Conservation (phyloP, 2,888 invertebrate species). For the Ectemnius continuus region DNA sequence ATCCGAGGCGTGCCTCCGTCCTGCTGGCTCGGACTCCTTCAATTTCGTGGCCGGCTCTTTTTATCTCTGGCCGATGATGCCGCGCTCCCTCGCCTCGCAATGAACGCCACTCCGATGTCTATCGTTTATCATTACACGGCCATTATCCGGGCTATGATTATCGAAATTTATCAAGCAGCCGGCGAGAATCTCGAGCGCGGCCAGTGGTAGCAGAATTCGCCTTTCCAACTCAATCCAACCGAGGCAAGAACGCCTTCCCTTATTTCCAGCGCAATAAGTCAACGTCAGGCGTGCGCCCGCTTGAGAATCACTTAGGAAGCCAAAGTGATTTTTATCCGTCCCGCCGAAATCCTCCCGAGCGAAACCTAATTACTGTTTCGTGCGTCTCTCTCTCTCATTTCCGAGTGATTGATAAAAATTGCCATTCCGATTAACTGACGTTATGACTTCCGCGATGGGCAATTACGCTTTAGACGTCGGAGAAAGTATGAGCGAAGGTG, state of each 20-base stretch:
- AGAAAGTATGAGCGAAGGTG: too few species aligned
- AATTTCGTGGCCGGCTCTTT: slow-evolving; percentile 45
- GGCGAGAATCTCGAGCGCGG: slow-evolving; percentile 24
- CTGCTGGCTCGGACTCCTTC: slow-evolving; percentile 47
- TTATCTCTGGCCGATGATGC: slow-evolving; percentile 15
- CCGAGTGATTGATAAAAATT: too few species aligned
- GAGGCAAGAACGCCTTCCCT: background rate
- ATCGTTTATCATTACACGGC: slow-evolving; percentile 59
- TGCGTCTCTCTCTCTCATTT: too few species aligned
- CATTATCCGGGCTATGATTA: slow-evolving; percentile 52
- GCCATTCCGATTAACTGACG: too few species aligned
- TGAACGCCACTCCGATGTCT: slow-evolving; percentile 38
- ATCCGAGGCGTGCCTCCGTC: slow-evolving; percentile 48
- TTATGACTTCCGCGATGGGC: too few species aligned
- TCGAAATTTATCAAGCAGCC: slow-evolving; percentile 43
- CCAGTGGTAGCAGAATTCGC: slow-evolving; percentile 3
- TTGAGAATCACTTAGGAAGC: slow-evolving; percentile 1
- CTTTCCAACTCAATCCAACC: slow-evolving; percentile 28
- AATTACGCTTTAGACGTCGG: too few species aligned
- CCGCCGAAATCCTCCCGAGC: background rate
- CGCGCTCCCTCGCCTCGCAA: slow-evolving; percentile 14
- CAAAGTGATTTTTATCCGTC: background rate
- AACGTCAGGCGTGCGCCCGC: slow-evolving; percentile 12
- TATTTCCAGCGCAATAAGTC: slow-evolving; percentile 7
- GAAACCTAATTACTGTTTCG: too few species aligned